Evolutionary conservation across 1,140 invertebrate species (phyloP).

Genomic region (Chlorops oryzae): DNA sequence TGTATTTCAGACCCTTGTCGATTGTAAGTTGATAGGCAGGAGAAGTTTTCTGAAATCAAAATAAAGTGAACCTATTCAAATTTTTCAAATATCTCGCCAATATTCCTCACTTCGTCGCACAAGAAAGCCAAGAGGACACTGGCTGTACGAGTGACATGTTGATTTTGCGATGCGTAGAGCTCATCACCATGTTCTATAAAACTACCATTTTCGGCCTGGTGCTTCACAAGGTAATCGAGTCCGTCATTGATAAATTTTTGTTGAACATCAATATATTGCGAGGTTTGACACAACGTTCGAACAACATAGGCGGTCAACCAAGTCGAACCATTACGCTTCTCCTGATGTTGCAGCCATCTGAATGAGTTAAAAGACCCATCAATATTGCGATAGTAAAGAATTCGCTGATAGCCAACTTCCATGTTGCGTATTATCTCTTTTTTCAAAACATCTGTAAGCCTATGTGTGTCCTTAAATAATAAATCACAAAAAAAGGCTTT

Average conservation of each 20-base stretch:
- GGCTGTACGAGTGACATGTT: constrained; percentile 63
- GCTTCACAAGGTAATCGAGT: constrained; percentile 67
- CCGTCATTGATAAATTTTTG: constrained; percentile 61
- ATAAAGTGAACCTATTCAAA: no score
- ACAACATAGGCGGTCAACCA: constrained; percentile 89
- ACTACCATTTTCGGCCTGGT: constrained; percentile 72
- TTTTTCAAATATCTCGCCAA: no score
- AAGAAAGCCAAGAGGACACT: constrained; percentile 70
- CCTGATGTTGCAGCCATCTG: constrained; percentile 70
- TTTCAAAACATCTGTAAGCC: constrained; percentile 52
- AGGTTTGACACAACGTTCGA: constrained; percentile 74
- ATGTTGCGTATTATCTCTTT: constrained; percentile 67
- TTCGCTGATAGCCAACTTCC: constrained; percentile 80
- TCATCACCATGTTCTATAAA: constrained; percentile 70
- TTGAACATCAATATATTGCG: constrained; percentile 70
- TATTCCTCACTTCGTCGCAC: constrained; percentile 63
- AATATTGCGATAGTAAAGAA: constrained; percentile 74
- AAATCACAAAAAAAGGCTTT: background rate
- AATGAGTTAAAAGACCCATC: constrained; percentile 94
- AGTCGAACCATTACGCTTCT: constrained; percentile 71
- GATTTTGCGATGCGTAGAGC: constrained; percentile 69
- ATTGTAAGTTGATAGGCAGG: no score
- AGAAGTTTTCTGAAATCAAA: no score
- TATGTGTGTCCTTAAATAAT: background rate
- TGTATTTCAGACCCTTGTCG: constrained; percentile 48